These are phyloP conservation scores for Dasypogon diadema DNA, from an alignment of 2,888 invertebrate genomes.

Conservation along the genomic window DNA sequence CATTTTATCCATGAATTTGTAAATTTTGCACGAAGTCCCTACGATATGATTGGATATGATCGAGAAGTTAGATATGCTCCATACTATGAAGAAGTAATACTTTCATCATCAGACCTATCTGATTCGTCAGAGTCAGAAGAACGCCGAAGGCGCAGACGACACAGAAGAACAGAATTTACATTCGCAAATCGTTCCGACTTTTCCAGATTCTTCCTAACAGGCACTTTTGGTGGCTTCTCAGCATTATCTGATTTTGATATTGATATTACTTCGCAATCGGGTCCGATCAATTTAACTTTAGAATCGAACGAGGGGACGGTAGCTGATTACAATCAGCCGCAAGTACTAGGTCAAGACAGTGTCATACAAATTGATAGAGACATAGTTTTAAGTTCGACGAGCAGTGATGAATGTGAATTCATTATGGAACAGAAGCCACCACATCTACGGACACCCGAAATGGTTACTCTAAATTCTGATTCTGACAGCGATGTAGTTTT, in stretches of 20 bases:
- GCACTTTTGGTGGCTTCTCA: constrained; percentile 49
- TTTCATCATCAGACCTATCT: constrained; percentile 61
- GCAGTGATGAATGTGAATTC: constrained; percentile 67
- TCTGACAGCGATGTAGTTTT: constrained; percentile 68
- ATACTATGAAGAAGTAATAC: constrained; percentile 63
- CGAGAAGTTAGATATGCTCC: constrained; percentile 77
- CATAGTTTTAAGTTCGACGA: constrained; percentile 61
- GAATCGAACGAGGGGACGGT: constrained; percentile 15
- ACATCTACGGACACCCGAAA: constrained; percentile 68
- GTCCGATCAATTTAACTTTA: constrained; percentile 18
- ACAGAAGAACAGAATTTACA: constrained; percentile 52
- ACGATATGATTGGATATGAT: constrained; percentile 87
- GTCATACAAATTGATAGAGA: constrained; percentile 53
- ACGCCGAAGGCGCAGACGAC: constrained; percentile 12
- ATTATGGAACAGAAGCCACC: constrained; percentile 68
- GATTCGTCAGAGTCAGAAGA: constrained; percentile 50
- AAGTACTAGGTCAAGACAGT: constrained; percentile 51
- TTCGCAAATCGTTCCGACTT: constrained; percentile 53
- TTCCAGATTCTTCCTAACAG: constrained; percentile 53
- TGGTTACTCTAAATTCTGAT: constrained; percentile 66
- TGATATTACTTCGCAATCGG: constrained; percentile 26
- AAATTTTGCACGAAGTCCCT: constrained; percentile 87
- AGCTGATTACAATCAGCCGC: constrained; percentile 22
- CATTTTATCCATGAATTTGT: constrained; percentile 93
- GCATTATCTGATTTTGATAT: constrained; percentile 13